phyloP scores from a whole-genome alignment of 2,888 invertebrate genomes.

The Drosophila peninsularis region DNA sequence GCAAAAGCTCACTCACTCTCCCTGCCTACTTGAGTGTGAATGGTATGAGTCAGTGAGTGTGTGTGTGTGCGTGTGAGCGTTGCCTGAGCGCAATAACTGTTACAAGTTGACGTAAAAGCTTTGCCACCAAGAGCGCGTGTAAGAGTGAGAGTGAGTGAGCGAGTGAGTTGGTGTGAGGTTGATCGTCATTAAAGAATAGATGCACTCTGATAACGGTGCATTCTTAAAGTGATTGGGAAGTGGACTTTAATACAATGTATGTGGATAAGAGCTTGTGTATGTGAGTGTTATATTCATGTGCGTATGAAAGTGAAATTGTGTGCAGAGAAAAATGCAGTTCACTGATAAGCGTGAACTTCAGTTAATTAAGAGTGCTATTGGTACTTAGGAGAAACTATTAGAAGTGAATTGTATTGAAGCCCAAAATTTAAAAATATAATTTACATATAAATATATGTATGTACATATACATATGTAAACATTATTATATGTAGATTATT shows the following conservation, averaged over 20 bases:
- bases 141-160: constrained; percentile 6
- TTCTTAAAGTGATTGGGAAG: neutral
- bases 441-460: no score
- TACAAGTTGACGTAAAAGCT: constrained; percentile 40
- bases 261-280: neutral
- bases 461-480: no score
- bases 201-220: constrained; percentile 37
- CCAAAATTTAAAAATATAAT: no score
- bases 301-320: neutral
- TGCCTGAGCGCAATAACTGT: constrained; percentile 25
- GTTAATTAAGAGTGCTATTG: neutral
- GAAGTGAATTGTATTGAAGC: no score
- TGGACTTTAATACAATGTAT: constrained; percentile 2
- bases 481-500: no score
- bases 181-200: constrained; percentile 27
- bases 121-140: constrained; percentile 1
- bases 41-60: neutral
- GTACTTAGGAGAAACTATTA: no score
- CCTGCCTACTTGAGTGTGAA: constrained; percentile 17
- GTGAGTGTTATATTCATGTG: neutral
- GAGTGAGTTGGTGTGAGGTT: constrained; percentile 11
- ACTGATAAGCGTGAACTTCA: neutral
- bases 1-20: constrained; percentile 45
- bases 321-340: neutral
- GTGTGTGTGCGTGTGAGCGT: constrained; percentile 2